A percentile compares a stretch with the other conserved stretches of the same genome.
Evolutionary conservation across 2,113 vertebrate species (phyloP).

Genomic region (Raja brachyura): DNA sequence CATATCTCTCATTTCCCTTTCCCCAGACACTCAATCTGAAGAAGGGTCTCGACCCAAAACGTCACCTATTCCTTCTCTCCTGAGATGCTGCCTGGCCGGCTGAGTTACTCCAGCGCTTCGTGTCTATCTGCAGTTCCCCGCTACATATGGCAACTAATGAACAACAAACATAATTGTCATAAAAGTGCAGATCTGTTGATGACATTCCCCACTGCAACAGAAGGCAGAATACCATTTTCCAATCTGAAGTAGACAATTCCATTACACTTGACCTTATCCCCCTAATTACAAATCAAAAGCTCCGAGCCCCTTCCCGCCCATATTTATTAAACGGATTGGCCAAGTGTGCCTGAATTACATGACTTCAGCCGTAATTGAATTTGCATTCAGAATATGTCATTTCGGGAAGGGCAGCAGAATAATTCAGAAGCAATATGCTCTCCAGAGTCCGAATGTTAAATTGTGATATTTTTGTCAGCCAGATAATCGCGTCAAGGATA

Average conservation of each 20-base stretch:
- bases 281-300: constrained; percentile 32
- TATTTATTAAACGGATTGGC: constrained; percentile 30
- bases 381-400: constrained; percentile 16
- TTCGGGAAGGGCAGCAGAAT: constrained; percentile 17
- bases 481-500: constrained; percentile 16
- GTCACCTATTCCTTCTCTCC: too few species aligned
- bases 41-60: too few species aligned
- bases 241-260: constrained; percentile 4
- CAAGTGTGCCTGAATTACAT: constrained; percentile 27
- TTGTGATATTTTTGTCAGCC: constrained; percentile 18
- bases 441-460: constrained; percentile 27
- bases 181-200: constrained; percentile 23
- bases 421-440: constrained; percentile 31
- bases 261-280: constrained; percentile 36
- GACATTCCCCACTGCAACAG: not conserved
- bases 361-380: constrained; percentile 32
- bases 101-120: too few species aligned
- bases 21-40: too few species aligned
- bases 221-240: not conserved
- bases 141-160: not conserved
- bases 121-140: too few species aligned
- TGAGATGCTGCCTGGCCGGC: too few species aligned
- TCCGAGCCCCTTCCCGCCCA: not conserved
- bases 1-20: too few species aligned
- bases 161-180: constrained; percentile 19